Percentiles rank a stretch among this genome's conserved stretches.
Conservation (phyloP, 2,113 vertebrate species). For the Myotis davidii region DNA sequence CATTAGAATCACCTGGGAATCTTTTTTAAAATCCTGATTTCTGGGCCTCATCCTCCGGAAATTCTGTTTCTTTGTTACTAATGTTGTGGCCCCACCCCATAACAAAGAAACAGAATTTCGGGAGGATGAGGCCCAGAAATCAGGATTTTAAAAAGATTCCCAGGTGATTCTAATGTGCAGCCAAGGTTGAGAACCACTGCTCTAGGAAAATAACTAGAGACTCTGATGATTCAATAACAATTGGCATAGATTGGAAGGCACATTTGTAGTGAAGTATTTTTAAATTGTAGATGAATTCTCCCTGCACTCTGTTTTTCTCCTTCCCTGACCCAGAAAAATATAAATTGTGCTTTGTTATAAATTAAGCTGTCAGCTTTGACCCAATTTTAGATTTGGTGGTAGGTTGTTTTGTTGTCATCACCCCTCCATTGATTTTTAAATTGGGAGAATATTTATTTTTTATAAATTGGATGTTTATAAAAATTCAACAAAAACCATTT, state of each 20-base stretch:
- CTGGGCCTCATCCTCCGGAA: too few species aligned
- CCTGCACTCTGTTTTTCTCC: not conserved
- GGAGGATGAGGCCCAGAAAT: too few species aligned
- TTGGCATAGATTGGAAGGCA: conserved; percentile 18
- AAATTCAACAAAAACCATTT: not conserved
- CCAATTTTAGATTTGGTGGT: not conserved
- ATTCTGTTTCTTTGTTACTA: too few species aligned
- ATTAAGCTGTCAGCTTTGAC: conserved; percentile 3
- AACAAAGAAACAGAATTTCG: too few species aligned
- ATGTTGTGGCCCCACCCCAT: too few species aligned
- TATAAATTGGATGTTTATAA: not conserved
- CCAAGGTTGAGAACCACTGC: too few species aligned
- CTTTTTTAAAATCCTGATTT: too few species aligned
- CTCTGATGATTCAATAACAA: not conserved
- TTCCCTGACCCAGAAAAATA: conserved; percentile 42
- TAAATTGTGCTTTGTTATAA: not conserved
- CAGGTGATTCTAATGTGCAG: too few species aligned
- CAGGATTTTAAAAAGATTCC: too few species aligned
- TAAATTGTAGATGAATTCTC: conserved; percentile 38
- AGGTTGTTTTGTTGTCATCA: not conserved
- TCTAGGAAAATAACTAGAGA: not conserved
- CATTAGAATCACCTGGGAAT: too few species aligned
- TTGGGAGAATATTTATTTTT: not conserved
- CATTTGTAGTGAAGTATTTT: conserved; percentile 34
- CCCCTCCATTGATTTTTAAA: not conserved